Evolutionary conservation across 2,797 vertebrate genomes (phyloP).

Genomic region (Tamandua tetradactyla): DNA sequence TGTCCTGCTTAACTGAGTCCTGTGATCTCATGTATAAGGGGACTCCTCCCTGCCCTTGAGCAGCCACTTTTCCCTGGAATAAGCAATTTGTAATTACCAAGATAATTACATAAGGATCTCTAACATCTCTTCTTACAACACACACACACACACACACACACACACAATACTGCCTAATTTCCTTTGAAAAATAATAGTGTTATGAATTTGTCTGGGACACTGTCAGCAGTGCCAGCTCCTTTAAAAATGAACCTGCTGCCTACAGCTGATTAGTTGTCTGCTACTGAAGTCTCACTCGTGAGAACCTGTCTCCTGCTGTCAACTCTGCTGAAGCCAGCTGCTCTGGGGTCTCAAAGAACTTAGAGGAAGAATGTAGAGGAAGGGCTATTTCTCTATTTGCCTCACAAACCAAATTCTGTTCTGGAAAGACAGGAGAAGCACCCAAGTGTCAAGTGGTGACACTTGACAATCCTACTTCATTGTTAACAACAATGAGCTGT

Average conservation of each 20-base stretch:
- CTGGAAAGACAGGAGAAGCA: neutral
- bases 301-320: neutral
- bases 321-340: neutral
- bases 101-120: neutral
- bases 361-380: neutral
- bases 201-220: neutral
- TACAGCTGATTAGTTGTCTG: accelerated
- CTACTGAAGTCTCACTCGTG: neutral
- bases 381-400: neutral
- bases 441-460: accelerated
- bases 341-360: neutral
- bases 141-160: neutral
- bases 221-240: neutral
- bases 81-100: slow-evolving; percentile 4
- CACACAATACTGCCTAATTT: neutral
- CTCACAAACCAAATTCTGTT: neutral
- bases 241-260: neutral
- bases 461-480: neutral
- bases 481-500: too few species aligned
- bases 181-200: neutral
- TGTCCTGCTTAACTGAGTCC: neutral
- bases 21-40: neutral
- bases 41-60: neutral
- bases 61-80: neutral
- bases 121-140: slow-evolving; percentile 4